Evolutionary conservation across 2,797 vertebrate genomes (phyloP).

Genomic region (Coregonus sp.): DNA sequence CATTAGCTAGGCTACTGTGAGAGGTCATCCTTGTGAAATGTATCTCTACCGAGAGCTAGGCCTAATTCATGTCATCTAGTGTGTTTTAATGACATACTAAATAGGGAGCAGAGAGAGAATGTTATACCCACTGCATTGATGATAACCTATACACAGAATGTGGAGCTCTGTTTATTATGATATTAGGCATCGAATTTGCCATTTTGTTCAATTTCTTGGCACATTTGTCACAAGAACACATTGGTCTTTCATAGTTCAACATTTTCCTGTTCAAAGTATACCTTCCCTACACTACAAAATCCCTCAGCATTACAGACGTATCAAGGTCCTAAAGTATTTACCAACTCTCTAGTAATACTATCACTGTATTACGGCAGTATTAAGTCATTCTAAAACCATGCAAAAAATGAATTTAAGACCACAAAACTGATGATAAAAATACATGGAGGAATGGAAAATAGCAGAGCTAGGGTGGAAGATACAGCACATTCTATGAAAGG

Average conservation of each 20-base stretch:
- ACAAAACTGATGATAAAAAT: slow-evolving; percentile 1
- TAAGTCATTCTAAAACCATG: slow-evolving; percentile 1
- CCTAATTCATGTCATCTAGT: not conserved
- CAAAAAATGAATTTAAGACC: slow-evolving; percentile 24
- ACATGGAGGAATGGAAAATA: not conserved
- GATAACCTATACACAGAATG: slow-evolving; percentile 37
- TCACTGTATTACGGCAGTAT: not conserved
- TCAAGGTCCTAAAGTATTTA: not conserved
- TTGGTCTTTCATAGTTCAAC: not conserved
- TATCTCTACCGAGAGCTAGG: not conserved
- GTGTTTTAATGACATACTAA: slow-evolving; percentile 2
- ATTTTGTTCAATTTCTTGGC: not conserved
- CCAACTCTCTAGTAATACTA: not conserved
- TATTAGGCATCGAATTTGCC: not conserved
- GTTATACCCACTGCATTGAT: not conserved
- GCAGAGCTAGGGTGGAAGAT: not conserved
- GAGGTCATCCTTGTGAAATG: not conserved
- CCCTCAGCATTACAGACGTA: not conserved
- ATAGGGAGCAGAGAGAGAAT: slow-evolving; percentile 2
- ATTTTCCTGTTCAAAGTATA: not conserved
- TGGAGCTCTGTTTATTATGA: slow-evolving; percentile 55
- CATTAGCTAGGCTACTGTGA: not conserved
- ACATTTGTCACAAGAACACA: not conserved
- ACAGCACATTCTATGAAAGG: slow-evolving; percentile 7
- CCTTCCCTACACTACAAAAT: not conserved